Evolutionary conservation across 2,113 vertebrate genomes (phyloP).

Genomic region (Percopsis transmontana): DNA sequence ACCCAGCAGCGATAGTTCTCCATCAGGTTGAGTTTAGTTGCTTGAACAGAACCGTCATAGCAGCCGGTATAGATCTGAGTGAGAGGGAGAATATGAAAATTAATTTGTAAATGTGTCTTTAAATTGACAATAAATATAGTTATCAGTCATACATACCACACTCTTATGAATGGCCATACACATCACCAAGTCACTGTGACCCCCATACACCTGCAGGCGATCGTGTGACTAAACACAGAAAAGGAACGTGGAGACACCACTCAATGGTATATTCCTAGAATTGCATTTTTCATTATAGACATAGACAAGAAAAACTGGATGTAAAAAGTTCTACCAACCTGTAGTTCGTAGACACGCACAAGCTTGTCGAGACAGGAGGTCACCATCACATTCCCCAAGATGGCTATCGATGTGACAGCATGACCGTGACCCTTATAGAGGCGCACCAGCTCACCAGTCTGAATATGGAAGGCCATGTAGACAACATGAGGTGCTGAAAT

Average conservation of each 20-base stretch:
- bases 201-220: constrained; percentile 94
- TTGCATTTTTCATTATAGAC: too few relatives aligned
- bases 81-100: not conserved
- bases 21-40: constrained; percentile 90
- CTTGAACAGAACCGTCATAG: constrained; percentile 90
- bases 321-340: constrained; percentile 76
- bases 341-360: constrained; percentile 92
- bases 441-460: constrained; percentile 92
- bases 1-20: constrained; percentile 89
- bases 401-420: constrained; percentile 89
- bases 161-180: constrained; percentile 96
- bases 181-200: constrained; percentile 96
- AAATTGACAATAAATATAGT: constrained; percentile 1
- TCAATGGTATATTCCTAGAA: not conserved
- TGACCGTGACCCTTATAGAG: constrained; percentile 96
- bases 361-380: constrained; percentile 94
- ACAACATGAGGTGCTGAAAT: not conserved
- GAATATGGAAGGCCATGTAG: not conserved
- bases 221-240: constrained; percentile 85
- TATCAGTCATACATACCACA: constrained; percentile 79
- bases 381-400: constrained; percentile 96
- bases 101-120: too few relatives aligned
- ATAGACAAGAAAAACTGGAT: not conserved
- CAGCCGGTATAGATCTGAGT: constrained; percentile 94
- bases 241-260: too few relatives aligned